phyloP scores from a whole-genome alignment of 2,113 vertebrate genomes.

The Phyllostomus hastatus region DNA sequence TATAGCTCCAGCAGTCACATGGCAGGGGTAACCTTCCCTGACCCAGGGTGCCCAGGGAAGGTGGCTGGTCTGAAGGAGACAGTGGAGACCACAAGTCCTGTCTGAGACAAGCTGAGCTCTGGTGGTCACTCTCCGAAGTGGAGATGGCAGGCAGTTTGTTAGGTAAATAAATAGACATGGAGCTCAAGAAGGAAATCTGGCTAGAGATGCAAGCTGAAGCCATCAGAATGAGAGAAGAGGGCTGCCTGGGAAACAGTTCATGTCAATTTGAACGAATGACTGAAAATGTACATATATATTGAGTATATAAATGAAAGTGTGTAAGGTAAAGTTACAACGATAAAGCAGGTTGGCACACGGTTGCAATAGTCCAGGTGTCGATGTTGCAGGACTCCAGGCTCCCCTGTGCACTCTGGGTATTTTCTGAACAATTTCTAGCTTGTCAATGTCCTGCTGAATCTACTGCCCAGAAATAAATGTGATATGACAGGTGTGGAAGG shows the following conservation, averaged over 20 bases:
- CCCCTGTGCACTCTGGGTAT: neutral
- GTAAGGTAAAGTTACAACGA: neutral
- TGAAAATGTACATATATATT: too few relatives aligned
- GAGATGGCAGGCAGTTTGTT: neutral
- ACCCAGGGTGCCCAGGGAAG: neutral
- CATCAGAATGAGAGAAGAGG: neutral
- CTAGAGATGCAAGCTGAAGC: neutral
- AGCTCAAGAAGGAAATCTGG: neutral
- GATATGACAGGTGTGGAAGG: fast-evolving
- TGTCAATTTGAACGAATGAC: neutral
- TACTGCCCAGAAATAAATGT: neutral
- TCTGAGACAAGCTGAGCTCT: neutral
- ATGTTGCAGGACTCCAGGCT: fast-evolving
- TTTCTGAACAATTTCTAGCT: neutral
- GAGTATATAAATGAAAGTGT: too few relatives aligned
- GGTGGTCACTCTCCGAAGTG: neutral
- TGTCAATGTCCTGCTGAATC: neutral
- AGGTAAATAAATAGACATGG: too few relatives aligned
- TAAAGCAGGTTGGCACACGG: too few relatives aligned
- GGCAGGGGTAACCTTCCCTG: too few relatives aligned
- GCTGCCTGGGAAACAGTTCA: neutral
- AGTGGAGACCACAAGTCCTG: neutral
- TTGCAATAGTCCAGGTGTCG: neutral
- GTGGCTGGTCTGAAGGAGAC: neutral
- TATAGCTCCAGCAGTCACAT: too few relatives aligned